phyloP scores from a whole-genome alignment of 2,797 vertebrate species.

The Hirundo rustica region DNA sequence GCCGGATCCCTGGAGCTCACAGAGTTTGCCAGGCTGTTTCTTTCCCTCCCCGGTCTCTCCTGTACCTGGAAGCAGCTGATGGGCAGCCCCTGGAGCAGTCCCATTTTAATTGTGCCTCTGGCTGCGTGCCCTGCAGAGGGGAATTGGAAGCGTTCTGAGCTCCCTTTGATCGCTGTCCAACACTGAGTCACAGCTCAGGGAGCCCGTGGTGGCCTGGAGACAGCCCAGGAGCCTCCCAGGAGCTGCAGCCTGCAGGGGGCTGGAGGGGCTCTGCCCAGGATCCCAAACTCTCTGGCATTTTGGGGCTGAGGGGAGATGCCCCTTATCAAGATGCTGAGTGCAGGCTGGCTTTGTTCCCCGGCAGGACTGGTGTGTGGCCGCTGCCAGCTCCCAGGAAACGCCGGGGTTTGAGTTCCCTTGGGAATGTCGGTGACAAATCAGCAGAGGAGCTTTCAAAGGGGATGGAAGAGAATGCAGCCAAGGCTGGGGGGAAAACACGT shows the following conservation, averaged over 20 bases:
- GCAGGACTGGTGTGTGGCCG: background rate
- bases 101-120: slow-evolving; percentile 21
- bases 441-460: background rate
- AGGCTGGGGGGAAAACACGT: background rate
- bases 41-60: background rate
- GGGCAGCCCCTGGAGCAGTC: background rate
- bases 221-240: background rate
- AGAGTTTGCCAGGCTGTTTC: background rate
- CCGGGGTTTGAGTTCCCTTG: background rate
- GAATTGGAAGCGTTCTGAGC: background rate
- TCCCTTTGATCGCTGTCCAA: slow-evolving; percentile 38
- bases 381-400: background rate
- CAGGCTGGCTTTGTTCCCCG: background rate
- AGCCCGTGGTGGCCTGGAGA: background rate
- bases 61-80: background rate
- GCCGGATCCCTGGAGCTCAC: background rate
- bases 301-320: background rate
- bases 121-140: background rate
- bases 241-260: background rate
- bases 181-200: background rate
- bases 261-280: background rate
- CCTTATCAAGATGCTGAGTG: background rate
- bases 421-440: background rate
- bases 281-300: background rate
- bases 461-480: background rate